Evolutionary conservation across 2,113 vertebrate species (phyloP).

Genomic region (Myrmecophaga tridactyla): DNA sequence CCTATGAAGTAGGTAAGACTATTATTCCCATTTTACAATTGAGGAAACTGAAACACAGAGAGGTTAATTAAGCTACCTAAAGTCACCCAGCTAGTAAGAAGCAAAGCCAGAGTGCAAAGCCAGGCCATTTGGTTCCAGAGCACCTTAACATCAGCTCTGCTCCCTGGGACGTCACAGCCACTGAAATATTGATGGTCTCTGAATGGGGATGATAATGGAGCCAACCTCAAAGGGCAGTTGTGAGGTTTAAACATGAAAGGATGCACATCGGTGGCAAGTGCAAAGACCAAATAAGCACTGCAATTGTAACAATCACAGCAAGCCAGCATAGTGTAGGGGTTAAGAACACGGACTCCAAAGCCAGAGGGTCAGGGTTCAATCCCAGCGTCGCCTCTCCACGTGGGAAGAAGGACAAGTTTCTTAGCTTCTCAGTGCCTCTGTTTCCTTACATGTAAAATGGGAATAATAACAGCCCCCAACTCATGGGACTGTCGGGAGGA

Average conservation of each 20-base stretch:
- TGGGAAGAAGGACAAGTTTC: neutral
- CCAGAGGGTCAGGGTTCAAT: neutral
- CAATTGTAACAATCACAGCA: rapidly evolving
- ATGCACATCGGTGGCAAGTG: neutral
- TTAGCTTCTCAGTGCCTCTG: neutral
- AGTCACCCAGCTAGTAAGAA: neutral
- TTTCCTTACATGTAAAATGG: neutral
- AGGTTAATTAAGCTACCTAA: neutral
- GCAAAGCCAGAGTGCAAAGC: neutral
- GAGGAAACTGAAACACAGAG: neutral
- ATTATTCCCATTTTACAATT: neutral
- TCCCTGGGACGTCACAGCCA: neutral
- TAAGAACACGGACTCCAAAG: neutral
- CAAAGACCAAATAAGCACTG: neutral
- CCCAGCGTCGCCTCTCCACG: neutral
- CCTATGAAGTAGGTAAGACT: neutral
- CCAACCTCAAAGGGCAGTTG: neutral
- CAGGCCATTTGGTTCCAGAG: neutral
- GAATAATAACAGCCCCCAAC: neutral
- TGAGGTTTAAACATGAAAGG: neutral
- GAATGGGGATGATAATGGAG: neutral
- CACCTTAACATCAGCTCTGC: neutral
- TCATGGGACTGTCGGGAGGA: neutral
- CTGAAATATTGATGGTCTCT: neutral
- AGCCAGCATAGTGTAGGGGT: neutral